These are phyloP conservation scores for Ataeniobius toweri DNA, from an alignment of 2,797 vertebrate genomes.

Conservation along the genomic window DNA sequence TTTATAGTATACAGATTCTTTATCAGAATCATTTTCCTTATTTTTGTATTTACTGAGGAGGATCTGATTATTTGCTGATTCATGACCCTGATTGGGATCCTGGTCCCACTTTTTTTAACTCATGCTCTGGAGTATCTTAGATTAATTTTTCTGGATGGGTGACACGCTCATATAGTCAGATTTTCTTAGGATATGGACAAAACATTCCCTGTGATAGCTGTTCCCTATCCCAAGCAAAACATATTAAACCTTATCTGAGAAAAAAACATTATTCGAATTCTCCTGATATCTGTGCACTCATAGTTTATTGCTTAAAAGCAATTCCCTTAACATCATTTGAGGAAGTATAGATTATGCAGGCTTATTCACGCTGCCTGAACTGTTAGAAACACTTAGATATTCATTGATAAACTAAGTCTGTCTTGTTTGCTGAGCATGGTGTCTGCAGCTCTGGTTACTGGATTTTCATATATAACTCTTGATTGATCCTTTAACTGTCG, in stretches of 20 bases:
- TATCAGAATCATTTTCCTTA: neutral
- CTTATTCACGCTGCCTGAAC: neutral
- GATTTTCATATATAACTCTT: neutral
- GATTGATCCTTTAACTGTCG: neutral
- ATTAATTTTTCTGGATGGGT: no score
- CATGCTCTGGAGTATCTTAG: no score
- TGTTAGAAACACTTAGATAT: neutral
- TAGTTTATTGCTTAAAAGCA: neutral
- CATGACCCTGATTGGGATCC: neutral
- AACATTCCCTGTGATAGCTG: neutral
- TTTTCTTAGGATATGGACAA: neutral
- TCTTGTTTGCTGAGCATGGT: neutral
- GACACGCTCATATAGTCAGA: neutral
- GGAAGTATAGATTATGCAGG: neutral
- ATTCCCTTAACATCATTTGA: neutral
- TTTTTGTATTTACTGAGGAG: neutral
- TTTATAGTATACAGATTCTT: neutral
- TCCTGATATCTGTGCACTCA: neutral
- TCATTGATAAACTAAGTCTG: neutral
- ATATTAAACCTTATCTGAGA: neutral
- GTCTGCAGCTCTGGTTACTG: neutral
- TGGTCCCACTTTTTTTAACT: neutral
- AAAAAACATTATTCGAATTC: neutral
- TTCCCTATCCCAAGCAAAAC: neutral
- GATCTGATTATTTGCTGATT: neutral